These are phyloP conservation scores for Intellagama lesueurii DNA, from an alignment of 2,797 vertebrate genomes.

Conservation along the genomic window DNA sequence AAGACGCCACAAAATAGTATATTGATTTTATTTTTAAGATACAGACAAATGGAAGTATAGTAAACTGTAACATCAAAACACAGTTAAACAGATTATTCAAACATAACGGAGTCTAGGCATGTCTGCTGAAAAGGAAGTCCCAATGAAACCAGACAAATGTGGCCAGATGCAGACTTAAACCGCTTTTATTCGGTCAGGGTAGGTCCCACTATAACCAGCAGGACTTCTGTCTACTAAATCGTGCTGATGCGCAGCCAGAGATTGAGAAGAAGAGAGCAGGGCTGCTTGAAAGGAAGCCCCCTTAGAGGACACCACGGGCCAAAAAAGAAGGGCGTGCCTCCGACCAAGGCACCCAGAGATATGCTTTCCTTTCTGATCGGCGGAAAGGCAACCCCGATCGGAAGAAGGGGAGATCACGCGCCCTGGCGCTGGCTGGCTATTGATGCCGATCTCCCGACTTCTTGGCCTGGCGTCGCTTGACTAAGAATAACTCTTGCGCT, in stretches of 20 bases:
- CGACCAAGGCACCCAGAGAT: no score
- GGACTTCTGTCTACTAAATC: neutral
- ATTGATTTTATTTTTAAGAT: no score
- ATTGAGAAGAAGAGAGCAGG: neutral
- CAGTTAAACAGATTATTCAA: no score
- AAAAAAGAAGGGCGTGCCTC: neutral
- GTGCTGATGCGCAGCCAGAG: no score
- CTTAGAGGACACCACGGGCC: no score
- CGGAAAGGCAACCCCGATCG: neutral
- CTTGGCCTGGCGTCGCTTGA: neutral
- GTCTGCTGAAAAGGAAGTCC: no score
- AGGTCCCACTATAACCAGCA: neutral
- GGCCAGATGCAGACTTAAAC: neutral
- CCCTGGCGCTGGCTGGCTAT: neutral
- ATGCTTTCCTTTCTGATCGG: neutral
- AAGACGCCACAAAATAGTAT: no score
- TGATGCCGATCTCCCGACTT: neutral
- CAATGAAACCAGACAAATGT: no score
- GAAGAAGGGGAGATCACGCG: neutral
- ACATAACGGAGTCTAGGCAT: no score
- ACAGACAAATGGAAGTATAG: no score
- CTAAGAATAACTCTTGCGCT: neutral
- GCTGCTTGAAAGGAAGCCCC: no score
- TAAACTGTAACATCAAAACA: no score
- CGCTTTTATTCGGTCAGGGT: neutral